Conservation (phyloP, 2,888 invertebrate genomes). For the Lasioglossum figueresi region DNA sequence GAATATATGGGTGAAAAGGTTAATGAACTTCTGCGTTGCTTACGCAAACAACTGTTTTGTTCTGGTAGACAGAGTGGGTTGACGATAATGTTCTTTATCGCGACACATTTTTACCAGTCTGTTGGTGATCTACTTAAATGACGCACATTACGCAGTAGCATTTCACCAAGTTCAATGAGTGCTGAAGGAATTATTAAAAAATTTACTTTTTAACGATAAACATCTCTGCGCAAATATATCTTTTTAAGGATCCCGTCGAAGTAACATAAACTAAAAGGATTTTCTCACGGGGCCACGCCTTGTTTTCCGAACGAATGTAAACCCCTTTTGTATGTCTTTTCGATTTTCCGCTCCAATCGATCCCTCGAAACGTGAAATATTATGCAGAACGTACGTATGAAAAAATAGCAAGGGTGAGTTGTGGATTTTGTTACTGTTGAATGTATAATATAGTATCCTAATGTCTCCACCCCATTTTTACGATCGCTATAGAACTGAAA, state of each 20-base stretch:
- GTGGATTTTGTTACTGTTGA: background rate
- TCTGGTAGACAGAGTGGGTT: slow-evolving; percentile 36
- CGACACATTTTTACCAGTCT: slow-evolving; percentile 54
- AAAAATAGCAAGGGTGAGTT: background rate
- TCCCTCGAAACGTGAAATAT: slow-evolving; percentile 25
- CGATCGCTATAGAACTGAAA: background rate
- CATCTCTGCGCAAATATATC: background rate
- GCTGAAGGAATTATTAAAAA: background rate
- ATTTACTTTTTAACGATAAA: background rate
- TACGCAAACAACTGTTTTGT: slow-evolving; percentile 41
- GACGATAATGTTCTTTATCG: slow-evolving; percentile 53
- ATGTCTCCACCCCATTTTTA: background rate
- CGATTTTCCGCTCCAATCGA: slow-evolving; percentile 5
- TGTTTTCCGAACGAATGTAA: slow-evolving; percentile 32
- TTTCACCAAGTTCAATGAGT: slow-evolving; percentile 9
- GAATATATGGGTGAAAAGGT: slow-evolving; percentile 32
- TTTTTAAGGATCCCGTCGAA: background rate
- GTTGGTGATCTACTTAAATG: slow-evolving; percentile 34
- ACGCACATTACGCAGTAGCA: background rate
- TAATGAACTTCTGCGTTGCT: slow-evolving; percentile 37
- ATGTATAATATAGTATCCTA: slow-evolving; percentile 3
- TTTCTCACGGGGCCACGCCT: slow-evolving; percentile 41
- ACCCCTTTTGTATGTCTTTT: slow-evolving; percentile 29
- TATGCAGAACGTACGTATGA: background rate
- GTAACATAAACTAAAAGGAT: slow-evolving; percentile 36